Evolutionary conservation across 37 sponge, comb jelly and placozoan genomes (phyloP), one percentile per base, ranked within the genome.

Genomic region (Halisarca cf. caerulea): DNA sequence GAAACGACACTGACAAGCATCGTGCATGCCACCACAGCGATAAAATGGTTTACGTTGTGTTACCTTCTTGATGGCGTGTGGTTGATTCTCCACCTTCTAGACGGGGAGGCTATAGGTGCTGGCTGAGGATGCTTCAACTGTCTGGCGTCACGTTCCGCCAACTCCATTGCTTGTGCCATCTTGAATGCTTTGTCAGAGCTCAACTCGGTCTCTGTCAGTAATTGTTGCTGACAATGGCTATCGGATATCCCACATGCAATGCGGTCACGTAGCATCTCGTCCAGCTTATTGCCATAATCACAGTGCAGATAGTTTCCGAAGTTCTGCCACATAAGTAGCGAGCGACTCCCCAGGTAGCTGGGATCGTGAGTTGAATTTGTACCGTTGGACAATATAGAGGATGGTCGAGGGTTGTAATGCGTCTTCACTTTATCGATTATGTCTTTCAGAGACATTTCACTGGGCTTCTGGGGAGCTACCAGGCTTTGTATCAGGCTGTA

Each of bases 301-400:
- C 81, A 80, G 32, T 80, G 81, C 64, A 6, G 82, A 38, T 21
- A 81, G 42, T 59, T 58, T 81, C 35, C 39, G 60, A 21, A 81
- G 64, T 21, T 34, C 61, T 32, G 82, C 82, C 8, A 59, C 62
- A 30, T 59, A 55, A 1, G 23, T 24, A 7, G 59, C 36, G 9
- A 81, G 35, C 33, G 64, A 40, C 33, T 81, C 82, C 30, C 82
- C 82, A 17, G 24, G 47, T 40, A 59, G 11, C 40, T 59, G 82
- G 1, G 40, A 15, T 17, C 79, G 79, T 41, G 35, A 28, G 39
- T 78, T 42, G 27, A 78, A 78, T 23, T 42, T 37, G 53, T 39
- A 78, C n/a, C 79, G 79, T 42, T 78, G 41, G 18, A 40, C 79
- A 18, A 40, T 78, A 24, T 27, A 23, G n/a, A n/a, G 41, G 39